These are phyloP conservation scores for Daboia siamensis DNA, from an alignment of 2,113 vertebrate genomes.

Conservation along the genomic window DNA sequence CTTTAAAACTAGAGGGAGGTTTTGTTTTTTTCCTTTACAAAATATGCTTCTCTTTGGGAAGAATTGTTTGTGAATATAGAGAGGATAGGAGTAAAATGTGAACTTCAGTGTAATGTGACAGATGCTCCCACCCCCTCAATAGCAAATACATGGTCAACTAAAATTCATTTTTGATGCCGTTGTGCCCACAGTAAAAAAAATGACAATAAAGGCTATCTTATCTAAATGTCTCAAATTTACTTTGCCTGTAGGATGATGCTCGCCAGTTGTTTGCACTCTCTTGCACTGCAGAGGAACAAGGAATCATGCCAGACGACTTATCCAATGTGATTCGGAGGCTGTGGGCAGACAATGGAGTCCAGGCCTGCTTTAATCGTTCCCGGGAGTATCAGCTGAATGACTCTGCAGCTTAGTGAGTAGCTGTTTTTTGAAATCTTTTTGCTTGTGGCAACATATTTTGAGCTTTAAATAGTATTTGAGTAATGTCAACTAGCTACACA, in stretches of 20 bases:
- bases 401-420: constrained; percentile 96
- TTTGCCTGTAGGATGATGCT: constrained; percentile 84
- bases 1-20: background rate
- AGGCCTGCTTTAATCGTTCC: constrained; percentile 90
- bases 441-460: background rate
- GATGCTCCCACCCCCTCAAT: background rate
- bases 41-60: background rate
- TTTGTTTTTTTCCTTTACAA: background rate
- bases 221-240: background rate
- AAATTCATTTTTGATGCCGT: no score
- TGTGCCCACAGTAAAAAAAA: no score
- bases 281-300: constrained; percentile 91
- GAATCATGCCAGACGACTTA: constrained; percentile 88
- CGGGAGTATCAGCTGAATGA: constrained; percentile 98
- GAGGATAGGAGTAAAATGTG: background rate
- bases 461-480: background rate
- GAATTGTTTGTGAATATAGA: background rate
- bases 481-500: background rate
- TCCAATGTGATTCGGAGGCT: constrained; percentile 86
- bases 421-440: background rate
- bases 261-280: constrained; percentile 93
- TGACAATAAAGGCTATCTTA: no score
- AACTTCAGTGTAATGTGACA: background rate
- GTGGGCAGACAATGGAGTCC: constrained; percentile 91
- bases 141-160: background rate